Evolutionary conservation across 2,888 invertebrate genomes (phyloP).

Genomic region (Octodonta nipae): DNA sequence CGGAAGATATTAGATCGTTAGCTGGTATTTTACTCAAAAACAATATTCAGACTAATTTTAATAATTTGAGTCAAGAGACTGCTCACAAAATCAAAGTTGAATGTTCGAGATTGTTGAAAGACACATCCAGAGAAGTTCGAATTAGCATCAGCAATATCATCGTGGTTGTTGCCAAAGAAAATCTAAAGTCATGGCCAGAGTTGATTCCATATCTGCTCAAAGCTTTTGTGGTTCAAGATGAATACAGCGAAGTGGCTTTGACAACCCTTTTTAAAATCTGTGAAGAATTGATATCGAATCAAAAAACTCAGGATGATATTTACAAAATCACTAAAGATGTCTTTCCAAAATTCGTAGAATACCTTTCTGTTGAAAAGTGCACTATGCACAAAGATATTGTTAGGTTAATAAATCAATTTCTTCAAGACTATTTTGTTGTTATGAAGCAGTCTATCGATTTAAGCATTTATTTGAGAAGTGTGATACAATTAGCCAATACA

Average conservation of each 20-base stretch:
- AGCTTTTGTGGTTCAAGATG: slow-evolving; percentile 80
- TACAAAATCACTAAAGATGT: slow-evolving; percentile 25
- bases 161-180: slow-evolving; percentile 89
- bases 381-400: slow-evolving; percentile 23
- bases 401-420: slow-evolving; percentile 29
- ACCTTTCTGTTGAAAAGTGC: slow-evolving; percentile 22
- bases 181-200: slow-evolving; percentile 83
- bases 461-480: slow-evolving; percentile 50
- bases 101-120: slow-evolving; percentile 85
- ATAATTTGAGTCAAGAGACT: slow-evolving; percentile 76
- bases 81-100: slow-evolving; percentile 86
- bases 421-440: slow-evolving; percentile 29
- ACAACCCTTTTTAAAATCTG: slow-evolving; percentile 96
- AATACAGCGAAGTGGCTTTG: slow-evolving; percentile 91
- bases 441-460: slow-evolving; percentile 30
- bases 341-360: slow-evolving; percentile 26
- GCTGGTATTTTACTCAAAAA: slow-evolving; percentile 96
- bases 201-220: slow-evolving; percentile 79
- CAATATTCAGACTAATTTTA: slow-evolving; percentile 84
- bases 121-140: slow-evolving; percentile 84
- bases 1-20: slow-evolving; percentile 89
- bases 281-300: slow-evolving; percentile 62
- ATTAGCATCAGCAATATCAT: slow-evolving; percentile 95
- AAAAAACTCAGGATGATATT: slow-evolving; percentile 25
- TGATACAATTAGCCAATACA: slow-evolving; percentile 86